Conservation (phyloP, 2,888 invertebrate genomes). For the Barypeithes pellucidus region DNA sequence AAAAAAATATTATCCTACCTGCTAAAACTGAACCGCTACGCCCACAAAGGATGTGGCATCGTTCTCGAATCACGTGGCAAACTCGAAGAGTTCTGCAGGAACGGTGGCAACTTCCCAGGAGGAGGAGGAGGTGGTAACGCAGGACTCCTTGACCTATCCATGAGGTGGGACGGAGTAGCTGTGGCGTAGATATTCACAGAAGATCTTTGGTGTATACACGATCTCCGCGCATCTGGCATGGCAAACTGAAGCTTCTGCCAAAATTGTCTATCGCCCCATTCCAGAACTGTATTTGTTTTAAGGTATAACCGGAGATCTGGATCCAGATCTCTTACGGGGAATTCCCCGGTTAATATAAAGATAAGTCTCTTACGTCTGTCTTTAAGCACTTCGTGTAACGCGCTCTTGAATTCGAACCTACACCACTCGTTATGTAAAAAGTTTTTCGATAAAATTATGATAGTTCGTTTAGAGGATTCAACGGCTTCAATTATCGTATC, state of each 20-base stretch:
- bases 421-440: conserved; percentile 97
- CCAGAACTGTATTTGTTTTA: conserved; percentile 92
- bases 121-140: conserved; percentile 75
- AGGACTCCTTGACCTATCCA: conserved; percentile 75
- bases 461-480: conserved; percentile 90
- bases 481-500: conserved; percentile 95
- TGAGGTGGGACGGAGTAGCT: conserved; percentile 68
- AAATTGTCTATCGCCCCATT: conserved; percentile 95
- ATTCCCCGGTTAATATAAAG: conserved; percentile 91
- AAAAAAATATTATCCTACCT: no score
- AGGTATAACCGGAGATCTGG: conserved; percentile 92
- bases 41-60: conserved; percentile 83
- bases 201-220: conserved; percentile 78
- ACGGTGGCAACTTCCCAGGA: conserved; percentile 77
- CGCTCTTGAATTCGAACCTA: conserved; percentile 92
- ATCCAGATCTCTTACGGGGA: conserved; percentile 91
- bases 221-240: conserved; percentile 85
- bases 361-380: conserved; percentile 90
- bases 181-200: conserved; percentile 84
- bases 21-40: conserved; percentile 81
- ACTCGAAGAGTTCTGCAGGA: conserved; percentile 72
- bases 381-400: conserved; percentile 91
- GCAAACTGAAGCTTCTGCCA: conserved; percentile 97
- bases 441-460: conserved; percentile 92
- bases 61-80: conserved; percentile 72